phyloP scores from a whole-genome alignment of 2,888 invertebrate genomes.

The Ferrisia virgata region DNA sequence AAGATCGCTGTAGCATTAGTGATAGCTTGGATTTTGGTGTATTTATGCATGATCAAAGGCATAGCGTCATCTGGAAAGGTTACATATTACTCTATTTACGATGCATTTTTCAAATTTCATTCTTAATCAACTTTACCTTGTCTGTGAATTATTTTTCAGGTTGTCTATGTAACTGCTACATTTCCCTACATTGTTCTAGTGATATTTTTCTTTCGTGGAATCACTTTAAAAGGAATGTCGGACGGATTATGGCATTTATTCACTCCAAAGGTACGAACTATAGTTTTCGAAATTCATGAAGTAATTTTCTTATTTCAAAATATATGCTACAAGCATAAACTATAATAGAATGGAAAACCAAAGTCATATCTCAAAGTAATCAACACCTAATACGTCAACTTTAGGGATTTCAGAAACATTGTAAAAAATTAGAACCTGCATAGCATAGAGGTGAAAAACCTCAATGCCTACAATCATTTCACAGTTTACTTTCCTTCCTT shows the following conservation, averaged over 20 bases:
- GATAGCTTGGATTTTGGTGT: conserved; percentile 90
- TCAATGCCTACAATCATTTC: too few relatives aligned
- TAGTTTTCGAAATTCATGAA: background rate
- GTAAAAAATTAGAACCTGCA: too few relatives aligned
- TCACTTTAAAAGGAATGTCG: conserved; percentile 81
- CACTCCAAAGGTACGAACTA: conserved; percentile 68
- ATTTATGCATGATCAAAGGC: conserved; percentile 95
- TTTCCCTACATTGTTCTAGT: conserved; percentile 94
- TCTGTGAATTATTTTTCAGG: conserved; percentile 53
- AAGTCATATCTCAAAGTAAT: background rate
- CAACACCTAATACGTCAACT: too few relatives aligned
- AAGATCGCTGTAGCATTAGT: conserved; percentile 83
- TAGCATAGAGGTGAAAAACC: too few relatives aligned
- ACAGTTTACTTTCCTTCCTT: too few relatives aligned
- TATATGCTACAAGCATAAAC: too few relatives aligned
- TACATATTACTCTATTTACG: background rate
- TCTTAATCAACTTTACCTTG: background rate
- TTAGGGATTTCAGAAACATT: too few relatives aligned
- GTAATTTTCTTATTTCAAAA: background rate
- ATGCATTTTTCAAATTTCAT: background rate
- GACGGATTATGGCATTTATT: conserved; percentile 86
- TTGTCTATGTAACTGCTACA: conserved; percentile 91
- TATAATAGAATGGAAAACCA: too few relatives aligned
- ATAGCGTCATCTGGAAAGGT: conserved; percentile 96
- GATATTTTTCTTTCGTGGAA: conserved; percentile 92